A percentile compares a stretch with the other conserved stretches of the same genome.
Evolutionary conservation across 2,113 vertebrate species (phyloP).

Genomic region (Bufo bufo): DNA sequence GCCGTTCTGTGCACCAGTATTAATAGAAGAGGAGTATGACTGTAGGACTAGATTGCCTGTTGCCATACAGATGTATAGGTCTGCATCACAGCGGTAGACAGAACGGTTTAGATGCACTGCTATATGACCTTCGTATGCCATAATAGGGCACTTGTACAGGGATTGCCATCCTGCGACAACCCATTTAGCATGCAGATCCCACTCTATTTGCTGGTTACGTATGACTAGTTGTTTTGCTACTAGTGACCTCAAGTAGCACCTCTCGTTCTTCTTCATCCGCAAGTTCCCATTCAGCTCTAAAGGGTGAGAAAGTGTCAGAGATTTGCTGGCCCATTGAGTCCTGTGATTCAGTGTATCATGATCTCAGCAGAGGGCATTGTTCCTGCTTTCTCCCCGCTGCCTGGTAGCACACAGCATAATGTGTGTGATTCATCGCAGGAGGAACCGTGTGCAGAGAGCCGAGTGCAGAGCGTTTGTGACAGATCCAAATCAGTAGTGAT

Average conservation of each 20-base stretch:
- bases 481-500: not conserved
- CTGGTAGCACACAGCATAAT: not conserved
- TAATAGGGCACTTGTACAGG: too few relatives aligned
- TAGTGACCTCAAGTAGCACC: not conserved
- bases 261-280: not conserved
- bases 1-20: too few relatives aligned
- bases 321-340: not conserved
- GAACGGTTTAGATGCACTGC: too few relatives aligned
- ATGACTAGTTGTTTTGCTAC: conserved; percentile 20
- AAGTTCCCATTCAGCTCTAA: not conserved
- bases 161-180: not conserved
- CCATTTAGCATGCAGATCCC: not conserved
- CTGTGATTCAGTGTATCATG: not conserved
- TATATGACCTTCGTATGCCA: too few relatives aligned
- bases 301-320: conserved; percentile 20
- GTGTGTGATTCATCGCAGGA: not conserved
- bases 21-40: too few relatives aligned
- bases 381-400: conserved; percentile 1
- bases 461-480: not conserved
- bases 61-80: too few relatives aligned
- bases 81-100: too few relatives aligned
- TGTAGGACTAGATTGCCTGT: too few relatives aligned
- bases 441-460: conserved; percentile 66
- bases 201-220: not conserved
- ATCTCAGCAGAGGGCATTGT: conserved; percentile 13